These are phyloP conservation scores for Centroberyx gerrardi DNA, from an alignment of 2,797 vertebrate species.

Conservation along the genomic window DNA sequence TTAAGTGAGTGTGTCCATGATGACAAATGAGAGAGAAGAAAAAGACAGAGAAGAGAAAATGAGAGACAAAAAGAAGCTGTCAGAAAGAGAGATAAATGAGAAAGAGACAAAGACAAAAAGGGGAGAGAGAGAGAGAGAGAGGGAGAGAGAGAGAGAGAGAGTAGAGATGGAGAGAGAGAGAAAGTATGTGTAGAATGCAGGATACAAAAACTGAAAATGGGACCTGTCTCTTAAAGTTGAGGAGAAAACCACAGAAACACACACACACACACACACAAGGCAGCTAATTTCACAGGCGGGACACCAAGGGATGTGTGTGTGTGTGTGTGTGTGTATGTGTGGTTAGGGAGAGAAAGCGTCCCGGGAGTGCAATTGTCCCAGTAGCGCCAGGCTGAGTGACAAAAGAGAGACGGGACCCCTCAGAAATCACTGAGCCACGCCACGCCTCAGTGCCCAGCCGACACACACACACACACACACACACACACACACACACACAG, in stretches of 20 bases:
- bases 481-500: conserved; percentile 14
- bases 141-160: neutral
- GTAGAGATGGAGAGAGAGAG: neutral
- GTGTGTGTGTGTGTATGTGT: too few species aligned
- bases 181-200: neutral
- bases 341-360: too few species aligned
- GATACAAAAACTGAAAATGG: too few species aligned
- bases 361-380: neutral
- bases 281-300: too few species aligned
- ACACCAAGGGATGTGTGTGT: too few species aligned
- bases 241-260: too few species aligned
- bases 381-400: neutral
- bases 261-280: neutral
- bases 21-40: neutral
- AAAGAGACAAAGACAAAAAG: neutral
- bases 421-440: neutral
- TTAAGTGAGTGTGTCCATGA: conserved; percentile 16
- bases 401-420: neutral
- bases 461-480: conserved; percentile 8
- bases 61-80: neutral
- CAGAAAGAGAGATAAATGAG: neutral
- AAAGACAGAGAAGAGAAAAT: neutral
- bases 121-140: neutral
- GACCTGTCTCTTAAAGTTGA: too few species aligned
- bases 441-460: neutral